Evolutionary conservation across 2,888 invertebrate species (phyloP).

Genomic region (Lamellibrachia columna): DNA sequence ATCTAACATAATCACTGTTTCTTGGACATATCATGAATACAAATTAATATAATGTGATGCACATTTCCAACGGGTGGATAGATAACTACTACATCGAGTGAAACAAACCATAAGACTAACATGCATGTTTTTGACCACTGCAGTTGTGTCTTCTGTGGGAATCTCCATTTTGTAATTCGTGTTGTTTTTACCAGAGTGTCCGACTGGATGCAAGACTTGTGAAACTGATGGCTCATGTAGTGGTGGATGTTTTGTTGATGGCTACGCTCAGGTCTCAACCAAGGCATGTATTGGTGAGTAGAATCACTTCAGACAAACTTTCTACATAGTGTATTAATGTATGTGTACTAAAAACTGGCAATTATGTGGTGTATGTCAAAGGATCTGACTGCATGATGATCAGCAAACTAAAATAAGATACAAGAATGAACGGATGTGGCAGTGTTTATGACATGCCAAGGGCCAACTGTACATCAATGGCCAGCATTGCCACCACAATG

Average conservation of each 20-base stretch:
- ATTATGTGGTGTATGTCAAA: background rate
- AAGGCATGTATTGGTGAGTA: conserved; percentile 20
- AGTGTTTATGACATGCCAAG: too few relatives aligned
- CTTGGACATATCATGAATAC: too few relatives aligned
- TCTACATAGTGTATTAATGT: background rate
- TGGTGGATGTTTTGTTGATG: background rate
- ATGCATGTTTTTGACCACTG: too few relatives aligned
- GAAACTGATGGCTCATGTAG: background rate
- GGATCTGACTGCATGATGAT: background rate
- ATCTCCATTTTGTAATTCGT: background rate
- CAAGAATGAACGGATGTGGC: background rate
- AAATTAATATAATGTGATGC: too few relatives aligned
- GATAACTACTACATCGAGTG: too few relatives aligned
- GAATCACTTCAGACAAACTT: background rate
- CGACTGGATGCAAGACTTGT: background rate
- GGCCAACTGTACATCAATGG: too few relatives aligned
- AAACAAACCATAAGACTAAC: too few relatives aligned
- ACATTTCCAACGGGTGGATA: too few relatives aligned
- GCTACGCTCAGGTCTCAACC: background rate
- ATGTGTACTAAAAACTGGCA: background rate
- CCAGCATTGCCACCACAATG: too few relatives aligned
- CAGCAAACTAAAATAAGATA: background rate
- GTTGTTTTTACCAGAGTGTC: background rate
- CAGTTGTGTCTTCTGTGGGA: too few relatives aligned
- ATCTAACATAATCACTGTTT: too few relatives aligned